Base-by-base conservation (phyloP, 2,113 vertebrate genomes). In the Nycticryphes semicollaris region DNA sequence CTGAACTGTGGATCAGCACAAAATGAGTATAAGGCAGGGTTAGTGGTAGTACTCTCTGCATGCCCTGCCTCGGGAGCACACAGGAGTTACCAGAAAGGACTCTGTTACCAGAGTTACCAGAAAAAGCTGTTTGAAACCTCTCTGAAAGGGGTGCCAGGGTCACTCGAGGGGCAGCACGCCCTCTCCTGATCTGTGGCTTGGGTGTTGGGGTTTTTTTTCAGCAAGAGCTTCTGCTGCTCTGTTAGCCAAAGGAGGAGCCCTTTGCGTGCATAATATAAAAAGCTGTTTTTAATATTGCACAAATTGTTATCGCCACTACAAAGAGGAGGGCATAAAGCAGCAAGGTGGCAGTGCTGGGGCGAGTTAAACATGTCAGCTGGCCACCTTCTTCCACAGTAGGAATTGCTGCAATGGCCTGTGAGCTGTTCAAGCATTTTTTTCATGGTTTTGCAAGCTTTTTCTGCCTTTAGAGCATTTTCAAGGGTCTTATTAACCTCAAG, bases 1-100 rank as follows among this genome's bases (percentile, higher is more conserved):
- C 18, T 4, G 45, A 35, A 14, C 50, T 18, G 56, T 4, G 66
- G 35, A 9, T 4, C 23, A 9, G 56, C 7, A 0, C 11, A 8
- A 39, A 41, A 17, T 7, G 60, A 60, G 66, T 19, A 2, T 9
- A 3, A 74, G 43, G 66, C 7, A 7, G 41, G 73, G 37, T 30
- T 24, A 62, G 47, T 3, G 10, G 13, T 1, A 19, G 74, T 78
- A 15, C 12, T 15, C 4, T 2, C n/a, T 11, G n/a, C 15, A 16
- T 8, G 2, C 25, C 83, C 4, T 23, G n/a, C 69, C 76, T 14
- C 1, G 9, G 28, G 12, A 3, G 13, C 62, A 18, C 3, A 1
- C 39, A 13, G 30, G 7, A 28, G 25, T 15, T 51, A 11, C 56
- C 64, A 43, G 27, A 19, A 27, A 70, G 9, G 15, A 53, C 53